A percentile compares a stretch with the other conserved stretches of the same genome.
Conservation (phyloP, 2,113 vertebrate species). For the Lanius ludovicianus region DNA sequence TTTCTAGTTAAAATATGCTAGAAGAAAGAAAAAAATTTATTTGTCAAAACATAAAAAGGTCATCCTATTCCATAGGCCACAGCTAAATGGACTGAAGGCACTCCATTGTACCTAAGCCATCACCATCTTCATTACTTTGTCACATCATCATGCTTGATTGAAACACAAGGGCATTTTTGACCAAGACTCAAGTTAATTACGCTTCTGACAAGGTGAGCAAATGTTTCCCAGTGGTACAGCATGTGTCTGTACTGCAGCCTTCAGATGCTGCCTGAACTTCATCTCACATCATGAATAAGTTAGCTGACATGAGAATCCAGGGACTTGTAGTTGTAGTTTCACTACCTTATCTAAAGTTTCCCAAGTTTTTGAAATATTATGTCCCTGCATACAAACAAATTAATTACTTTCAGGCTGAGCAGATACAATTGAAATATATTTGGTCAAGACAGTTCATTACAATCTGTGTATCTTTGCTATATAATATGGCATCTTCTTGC, state of each 20-base stretch:
- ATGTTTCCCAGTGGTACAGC: not conserved
- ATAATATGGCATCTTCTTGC: not conserved
- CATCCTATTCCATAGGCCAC: not conserved
- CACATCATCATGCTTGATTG: not conserved
- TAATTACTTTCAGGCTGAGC: not conserved
- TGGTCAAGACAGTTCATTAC: not conserved
- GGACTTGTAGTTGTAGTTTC: not conserved
- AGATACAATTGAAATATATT: not conserved
- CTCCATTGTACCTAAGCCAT: not conserved
- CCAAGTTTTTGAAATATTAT: not conserved
- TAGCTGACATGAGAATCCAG: not conserved
- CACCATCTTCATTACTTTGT: not conserved
- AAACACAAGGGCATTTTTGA: not conserved
- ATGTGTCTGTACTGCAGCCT: not conserved
- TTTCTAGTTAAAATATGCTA: not conserved
- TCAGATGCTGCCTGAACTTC: not conserved
- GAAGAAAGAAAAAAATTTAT: not conserved
- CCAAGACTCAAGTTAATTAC: not conserved
- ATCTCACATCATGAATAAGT: not conserved
- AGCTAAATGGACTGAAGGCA: not conserved
- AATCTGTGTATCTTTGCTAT: not conserved
- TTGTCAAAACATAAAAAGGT: not conserved
- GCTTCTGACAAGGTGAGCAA: not conserved
- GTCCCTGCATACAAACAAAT: not conserved
- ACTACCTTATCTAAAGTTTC: not conserved